Percentiles rank a stretch among this genome's conserved stretches.
Conservation (phyloP, 2,113 vertebrate genomes). For the Platichthys flesus region DNA sequence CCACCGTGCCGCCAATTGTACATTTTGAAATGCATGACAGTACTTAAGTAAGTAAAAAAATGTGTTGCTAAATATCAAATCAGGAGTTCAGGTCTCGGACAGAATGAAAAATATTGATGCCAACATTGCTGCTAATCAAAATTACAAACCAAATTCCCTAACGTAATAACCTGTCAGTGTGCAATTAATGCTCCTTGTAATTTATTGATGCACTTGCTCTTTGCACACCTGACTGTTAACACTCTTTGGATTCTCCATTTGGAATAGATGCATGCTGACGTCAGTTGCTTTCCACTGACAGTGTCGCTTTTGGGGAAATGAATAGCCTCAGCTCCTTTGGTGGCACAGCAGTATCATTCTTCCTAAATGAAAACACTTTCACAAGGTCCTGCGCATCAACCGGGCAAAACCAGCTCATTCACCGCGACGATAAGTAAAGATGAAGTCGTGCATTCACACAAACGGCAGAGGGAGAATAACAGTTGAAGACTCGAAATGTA, state of each 20-base stretch:
- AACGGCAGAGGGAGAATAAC: constrained; percentile 21
- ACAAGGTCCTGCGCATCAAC: constrained; percentile 36
- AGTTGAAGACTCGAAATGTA: constrained; percentile 30
- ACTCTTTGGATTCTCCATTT: constrained; percentile 16
- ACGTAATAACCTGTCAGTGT: constrained; percentile 19
- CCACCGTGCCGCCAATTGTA: background rate
- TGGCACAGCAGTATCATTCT: constrained; percentile 55
- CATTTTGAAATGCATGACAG: background rate
- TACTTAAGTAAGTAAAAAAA: background rate
- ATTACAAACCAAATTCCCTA: constrained; percentile 8
- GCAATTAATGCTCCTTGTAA: constrained; percentile 33
- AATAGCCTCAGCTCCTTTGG: constrained; percentile 39
- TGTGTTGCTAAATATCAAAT: background rate
- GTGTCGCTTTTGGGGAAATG: constrained; percentile 31
- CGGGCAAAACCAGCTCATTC: constrained; percentile 50
- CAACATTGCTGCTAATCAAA: constrained; percentile 21
- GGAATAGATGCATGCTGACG: constrained; percentile 1
- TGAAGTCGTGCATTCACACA: constrained; percentile 29
- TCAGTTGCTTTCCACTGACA: constrained; percentile 46
- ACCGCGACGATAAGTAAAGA: constrained; percentile 35
- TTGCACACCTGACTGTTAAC: constrained; percentile 15
- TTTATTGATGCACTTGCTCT: constrained; percentile 15
- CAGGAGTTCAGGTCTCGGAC: background rate
- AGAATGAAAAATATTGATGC: constrained; percentile 1
- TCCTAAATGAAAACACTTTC: constrained; percentile 44